Base-by-base conservation (phyloP, 1,140 invertebrate species). In the Lepidotrigona ventralis region DNA sequence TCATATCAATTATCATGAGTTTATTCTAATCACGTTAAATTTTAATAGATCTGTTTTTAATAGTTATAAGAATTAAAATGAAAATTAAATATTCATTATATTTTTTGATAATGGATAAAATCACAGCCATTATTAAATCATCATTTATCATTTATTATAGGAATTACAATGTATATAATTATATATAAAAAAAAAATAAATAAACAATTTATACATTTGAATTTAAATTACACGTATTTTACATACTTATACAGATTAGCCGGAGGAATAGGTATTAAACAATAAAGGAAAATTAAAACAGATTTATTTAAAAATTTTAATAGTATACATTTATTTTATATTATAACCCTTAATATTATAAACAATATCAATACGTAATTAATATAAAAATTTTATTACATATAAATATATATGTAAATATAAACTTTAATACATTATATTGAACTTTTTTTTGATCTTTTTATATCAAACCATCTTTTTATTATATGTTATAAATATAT, bases 1-100 rank as follows among this genome's bases (percentile, higher is more conserved):
- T 78, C 81, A 83, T 83, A 77, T 66, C 74, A 83, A 63, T 54
- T 77, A 78, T 77, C 51, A 58, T 21, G 66, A 66, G 66, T 78
- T 78, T 83, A 78, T 74, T 83, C 39, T 60, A 78, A 83, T 83
- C 74, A 70, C 74, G 81, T 39, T 6, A 17, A 2, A 23, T 19
- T 17, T 72, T 66, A 26, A 46, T 33, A 33, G 33, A 33, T 19
- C n/a, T 11, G 9, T 60, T 46, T 46, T 23, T 72, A 71, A 23
- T 3, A 79, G 17, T 26, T 29, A 64, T 21, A 33, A 33, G 33
- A n/a, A 39, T 64, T 33, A 12, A 14, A 26, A 63, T 19, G 33
- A 17, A 17, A 26, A 6, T n/a, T 21, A 46, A 19, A 60, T 8
- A 33, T 23, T 51, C 21, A 33, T 33, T 33, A 54, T 54, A 53